Base-by-base conservation (phyloP, 2,888 invertebrate species). In the Diogma glabrata region DNA sequence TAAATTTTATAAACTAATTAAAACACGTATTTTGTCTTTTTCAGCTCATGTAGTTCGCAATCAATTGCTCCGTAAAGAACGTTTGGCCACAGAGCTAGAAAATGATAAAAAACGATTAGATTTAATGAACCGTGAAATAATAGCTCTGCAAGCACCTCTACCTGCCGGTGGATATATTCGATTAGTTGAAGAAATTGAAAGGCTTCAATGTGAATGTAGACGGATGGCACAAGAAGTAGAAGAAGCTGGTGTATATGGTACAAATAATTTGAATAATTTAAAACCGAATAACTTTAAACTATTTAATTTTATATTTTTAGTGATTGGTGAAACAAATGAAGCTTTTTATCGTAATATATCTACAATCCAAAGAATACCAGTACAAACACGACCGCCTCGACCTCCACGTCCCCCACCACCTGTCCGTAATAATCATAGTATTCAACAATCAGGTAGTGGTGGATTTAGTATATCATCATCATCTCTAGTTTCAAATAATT, bases 281-380 rank as follows among this genome's bases (percentile, higher is more conserved):
- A n/a, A n/a, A n/a, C n/a, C n/a, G n/a, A n/a, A n/a, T n/a, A n/a
- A n/a, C n/a, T n/a, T n/a, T n/a, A n/a, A n/a, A n/a, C 14, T 38
- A 19, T 16, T 38, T 14, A 17, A 24, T 26, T 46, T 45, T 33
- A 23, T 51, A 47, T 36, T 47, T 52, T 30, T 47, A 52, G 49
- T 75, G 54, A 62, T 76, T 52, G 76, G 75, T 50, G 75, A 76
- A 63, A 75, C 81, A 28, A 78, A 78, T 61, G 76, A 79, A 55
- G 80, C 79, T 63, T 86, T 86, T 72, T 86, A 87, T 72, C 77
- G 79, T 65, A 80, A 82, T 68, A 82, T 86, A 62, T 84, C 84
- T 71, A 82, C 82, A 47, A 85, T 84, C 20, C 84, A 83, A 67
- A 67, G 64, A 51, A 73, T 73, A 59, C 66, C 67, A 49, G 56